Base-by-base conservation (phyloP, 2,797 vertebrate genomes). In the Pteronotus mesoamericanus region DNA sequence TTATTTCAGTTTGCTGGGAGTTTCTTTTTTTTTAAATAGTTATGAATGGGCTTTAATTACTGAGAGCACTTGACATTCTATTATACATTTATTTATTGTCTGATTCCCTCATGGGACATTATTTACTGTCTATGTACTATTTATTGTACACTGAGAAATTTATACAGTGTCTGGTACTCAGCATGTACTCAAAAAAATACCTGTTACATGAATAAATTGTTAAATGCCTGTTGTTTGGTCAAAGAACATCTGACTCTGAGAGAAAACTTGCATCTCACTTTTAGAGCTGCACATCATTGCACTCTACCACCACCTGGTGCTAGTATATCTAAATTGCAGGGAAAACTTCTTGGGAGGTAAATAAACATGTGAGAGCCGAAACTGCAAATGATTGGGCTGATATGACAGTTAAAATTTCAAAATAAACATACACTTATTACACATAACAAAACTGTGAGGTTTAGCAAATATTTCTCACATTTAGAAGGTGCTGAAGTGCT, bases 401-500 rank as follows among this genome's bases (percentile, higher is more conserved):
- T 79, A 3, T 37, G 51, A 86, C 75, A 84, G 24, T 86, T 84
- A 72, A 12, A 92, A 55, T 92, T 97, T 95, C 61, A 78, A 94
- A 95, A 75, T 95, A 86, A 95, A 91, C 34, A 80, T 77, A 18
- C 86, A 59, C 4, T 94, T 32, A 55, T 53, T 69, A 39, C 78
- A 53, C 71, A 44, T 94, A 86, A 68, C 11, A 64, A 82, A 44
- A 79, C 42, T 85, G 11, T 86, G 71, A 96, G 34, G 74, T 75
- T 91, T 95, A 94, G 26, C 57, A 95, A 92, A 71, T 97, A n/a
- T 86, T 59, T 91, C 97, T 96, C 86, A 90, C 11, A 84, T 97
- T 83, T 96, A 69, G 37, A 71, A 53, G 66, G n/a, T 97, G 82
- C 84, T 94, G 57, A 59, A 57, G 22, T 97, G 93, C 61, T 95